A percentile compares a stretch with the other conserved stretches of the same genome.
These are phyloP conservation scores for Dryobota labecula DNA, from an alignment of 2,888 invertebrate genomes.

Conservation along the genomic window DNA sequence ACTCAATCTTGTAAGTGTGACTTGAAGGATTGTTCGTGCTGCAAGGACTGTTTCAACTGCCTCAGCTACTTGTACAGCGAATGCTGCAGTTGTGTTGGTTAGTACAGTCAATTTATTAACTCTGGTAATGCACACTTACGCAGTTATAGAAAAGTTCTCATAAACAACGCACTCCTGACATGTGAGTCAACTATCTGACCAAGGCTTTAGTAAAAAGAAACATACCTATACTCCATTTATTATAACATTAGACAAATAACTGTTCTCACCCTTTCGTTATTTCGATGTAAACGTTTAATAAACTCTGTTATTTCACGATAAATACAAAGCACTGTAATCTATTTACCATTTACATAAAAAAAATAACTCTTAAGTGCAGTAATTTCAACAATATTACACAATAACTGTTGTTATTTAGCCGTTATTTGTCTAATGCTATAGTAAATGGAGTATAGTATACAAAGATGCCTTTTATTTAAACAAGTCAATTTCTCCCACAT, in stretches of 20 bases:
- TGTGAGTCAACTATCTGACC: not conserved
- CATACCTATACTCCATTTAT: too few species aligned
- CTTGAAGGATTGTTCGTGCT: slow-evolving; percentile 97
- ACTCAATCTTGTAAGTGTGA: slow-evolving; percentile 99
- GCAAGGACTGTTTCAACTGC: slow-evolving; percentile 97
- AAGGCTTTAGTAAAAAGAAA: not conserved
- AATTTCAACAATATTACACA: too few species aligned
- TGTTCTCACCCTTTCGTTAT: too few species aligned
- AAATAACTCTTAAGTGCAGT: too few species aligned
- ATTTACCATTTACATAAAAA: too few species aligned
- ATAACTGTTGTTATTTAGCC: too few species aligned
- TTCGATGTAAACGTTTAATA: too few species aligned
- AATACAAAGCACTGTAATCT: too few species aligned
- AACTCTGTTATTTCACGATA: too few species aligned
- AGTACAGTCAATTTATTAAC: slow-evolving; percentile 80
- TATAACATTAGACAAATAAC: too few species aligned
- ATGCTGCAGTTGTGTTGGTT: slow-evolving; percentile 99
- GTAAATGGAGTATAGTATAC: too few species aligned
- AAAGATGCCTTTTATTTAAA: not conserved
- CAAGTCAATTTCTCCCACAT: not conserved
- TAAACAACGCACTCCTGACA: not conserved
- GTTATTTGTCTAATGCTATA: too few species aligned
- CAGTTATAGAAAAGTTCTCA: not conserved
- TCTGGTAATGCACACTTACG: not conserved
- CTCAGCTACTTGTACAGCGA: slow-evolving; percentile 97